These are phyloP conservation scores for Hippopotamyrus pictus DNA, from an alignment of 2,797 vertebrate genomes.

Conservation along the genomic window DNA sequence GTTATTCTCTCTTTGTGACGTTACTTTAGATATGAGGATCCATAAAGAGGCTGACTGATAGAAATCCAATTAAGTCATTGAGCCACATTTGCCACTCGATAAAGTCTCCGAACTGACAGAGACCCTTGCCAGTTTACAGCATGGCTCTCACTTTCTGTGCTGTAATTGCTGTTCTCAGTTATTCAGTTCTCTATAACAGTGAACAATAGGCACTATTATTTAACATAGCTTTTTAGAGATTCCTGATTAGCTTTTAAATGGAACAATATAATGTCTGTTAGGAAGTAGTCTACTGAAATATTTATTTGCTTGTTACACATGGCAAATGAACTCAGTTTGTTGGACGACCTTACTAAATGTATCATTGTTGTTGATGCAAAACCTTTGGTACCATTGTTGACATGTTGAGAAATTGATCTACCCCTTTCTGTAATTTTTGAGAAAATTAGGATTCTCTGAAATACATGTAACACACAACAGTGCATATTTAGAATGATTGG, in stretches of 20 bases:
- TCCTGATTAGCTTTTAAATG: background rate
- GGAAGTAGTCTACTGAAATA: background rate
- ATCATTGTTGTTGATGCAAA: background rate
- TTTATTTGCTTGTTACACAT: background rate
- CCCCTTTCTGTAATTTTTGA: background rate
- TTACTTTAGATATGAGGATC: constrained; percentile 59
- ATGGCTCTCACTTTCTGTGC: background rate
- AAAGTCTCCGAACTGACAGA: constrained; percentile 53
- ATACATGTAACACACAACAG: background rate
- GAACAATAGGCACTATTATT: background rate
- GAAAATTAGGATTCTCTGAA: background rate
- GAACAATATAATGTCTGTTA: background rate
- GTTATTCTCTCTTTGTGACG: constrained; percentile 45
- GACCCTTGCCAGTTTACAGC: background rate
- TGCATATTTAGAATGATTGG: background rate
- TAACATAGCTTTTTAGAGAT: background rate
- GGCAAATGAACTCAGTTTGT: background rate
- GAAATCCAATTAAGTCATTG: constrained; percentile 70
- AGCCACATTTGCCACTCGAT: constrained; percentile 52
- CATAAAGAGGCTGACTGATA: constrained; percentile 49
- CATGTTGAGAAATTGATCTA: background rate
- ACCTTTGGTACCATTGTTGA: background rate
- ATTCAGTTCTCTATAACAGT: background rate
- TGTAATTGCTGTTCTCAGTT: background rate
- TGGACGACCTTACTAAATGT: background rate